phyloP scores from a whole-genome alignment of 2,113 vertebrate species.

The Chaetops frenatus region DNA sequence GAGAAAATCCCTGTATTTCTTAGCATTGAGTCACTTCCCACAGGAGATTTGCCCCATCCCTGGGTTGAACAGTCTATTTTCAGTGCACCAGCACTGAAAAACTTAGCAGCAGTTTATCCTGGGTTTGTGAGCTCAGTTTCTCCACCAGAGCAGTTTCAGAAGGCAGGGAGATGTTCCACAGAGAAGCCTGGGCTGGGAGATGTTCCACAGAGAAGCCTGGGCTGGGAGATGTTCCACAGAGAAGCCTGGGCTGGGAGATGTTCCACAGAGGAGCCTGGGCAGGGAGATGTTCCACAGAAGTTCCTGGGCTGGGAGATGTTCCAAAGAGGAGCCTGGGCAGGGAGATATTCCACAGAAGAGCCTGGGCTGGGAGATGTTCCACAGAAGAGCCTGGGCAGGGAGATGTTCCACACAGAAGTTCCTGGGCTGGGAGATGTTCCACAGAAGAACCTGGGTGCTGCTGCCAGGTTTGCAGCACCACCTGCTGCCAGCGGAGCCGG shows the following conservation, averaged over 20 bases:
- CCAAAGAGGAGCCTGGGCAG: too few species aligned
- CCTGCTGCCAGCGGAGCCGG: not conserved
- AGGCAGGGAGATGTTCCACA: not conserved
- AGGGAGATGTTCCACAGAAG: too few species aligned
- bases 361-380: too few species aligned
- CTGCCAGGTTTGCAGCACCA: not conserved
- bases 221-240: not conserved
- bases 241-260: too few species aligned
- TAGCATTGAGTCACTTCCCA: not conserved
- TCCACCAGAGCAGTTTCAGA: not conserved
- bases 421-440: not conserved
- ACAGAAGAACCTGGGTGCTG: rapidly evolving
- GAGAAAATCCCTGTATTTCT: not conserved
- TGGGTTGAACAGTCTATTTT: rapidly evolving
- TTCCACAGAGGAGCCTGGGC: too few species aligned
- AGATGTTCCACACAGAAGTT: rapidly evolving
- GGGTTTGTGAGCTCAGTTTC: not conserved
- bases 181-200: not conserved
- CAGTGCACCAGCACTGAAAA: not conserved
- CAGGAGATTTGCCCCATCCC: not conserved
- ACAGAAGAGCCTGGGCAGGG: not conserved
- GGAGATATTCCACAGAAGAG: too few species aligned
- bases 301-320: too few species aligned
- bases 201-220: not conserved
- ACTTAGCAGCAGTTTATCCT: rapidly evolving